Evolutionary conservation across 2,113 vertebrate species (phyloP).

Genomic region (Rhabdornis inornatus): DNA sequence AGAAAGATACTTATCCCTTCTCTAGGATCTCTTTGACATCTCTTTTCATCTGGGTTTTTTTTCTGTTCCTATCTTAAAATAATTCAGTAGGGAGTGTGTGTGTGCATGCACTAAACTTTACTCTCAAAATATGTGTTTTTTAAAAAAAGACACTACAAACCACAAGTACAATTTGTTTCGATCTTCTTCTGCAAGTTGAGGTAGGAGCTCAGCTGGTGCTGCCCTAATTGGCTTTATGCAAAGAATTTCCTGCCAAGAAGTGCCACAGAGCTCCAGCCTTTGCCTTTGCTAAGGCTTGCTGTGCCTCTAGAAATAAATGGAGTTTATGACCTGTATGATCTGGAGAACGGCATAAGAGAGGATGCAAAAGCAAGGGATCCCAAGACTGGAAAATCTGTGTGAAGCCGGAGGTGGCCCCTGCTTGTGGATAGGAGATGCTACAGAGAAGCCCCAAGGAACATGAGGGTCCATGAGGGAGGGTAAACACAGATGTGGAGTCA

Average conservation of each 20-base stretch:
- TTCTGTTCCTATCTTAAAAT: background rate
- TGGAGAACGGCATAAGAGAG: background rate
- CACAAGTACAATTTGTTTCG: slow-evolving; percentile 19
- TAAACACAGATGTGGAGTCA: fast-evolving
- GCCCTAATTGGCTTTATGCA: slow-evolving; percentile 19
- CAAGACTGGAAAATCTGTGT: background rate
- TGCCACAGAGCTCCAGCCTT: background rate
- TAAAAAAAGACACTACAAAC: background rate
- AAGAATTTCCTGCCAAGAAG: background rate
- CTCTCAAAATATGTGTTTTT: background rate
- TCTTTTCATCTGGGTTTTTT: background rate
- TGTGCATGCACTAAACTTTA: background rate
- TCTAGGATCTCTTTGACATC: background rate
- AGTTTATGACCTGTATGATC: background rate
- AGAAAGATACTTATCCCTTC: background rate
- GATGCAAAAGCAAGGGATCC: background rate
- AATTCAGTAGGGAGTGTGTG: background rate
- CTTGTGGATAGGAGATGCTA: background rate
- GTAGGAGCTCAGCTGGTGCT: background rate
- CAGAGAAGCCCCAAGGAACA: fast-evolving
- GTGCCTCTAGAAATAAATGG: background rate
- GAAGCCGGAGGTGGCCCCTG: background rate
- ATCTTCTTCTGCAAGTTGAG: slow-evolving; percentile 8
- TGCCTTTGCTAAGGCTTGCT: background rate
- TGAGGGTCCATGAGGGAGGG: background rate